Base-by-base conservation (phyloP, 2,888 invertebrate species). In the Eulithis testata region DNA sequence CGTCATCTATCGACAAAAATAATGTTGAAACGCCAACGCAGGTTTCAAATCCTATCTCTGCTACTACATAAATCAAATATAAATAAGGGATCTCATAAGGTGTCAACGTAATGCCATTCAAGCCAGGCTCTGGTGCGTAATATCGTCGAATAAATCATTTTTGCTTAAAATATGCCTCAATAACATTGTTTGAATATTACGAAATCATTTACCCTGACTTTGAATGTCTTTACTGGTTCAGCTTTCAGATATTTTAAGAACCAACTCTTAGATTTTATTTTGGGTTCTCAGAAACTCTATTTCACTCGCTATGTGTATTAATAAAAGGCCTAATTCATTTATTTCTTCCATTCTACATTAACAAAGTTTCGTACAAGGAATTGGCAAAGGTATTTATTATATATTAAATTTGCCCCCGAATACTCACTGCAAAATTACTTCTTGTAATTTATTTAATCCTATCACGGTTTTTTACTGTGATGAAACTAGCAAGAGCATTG, bases 81-180 rank as follows among this genome's bases (percentile, higher is more conserved):
- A 91, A 89, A 91, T 90, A 91, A 90, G 89, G 89, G 88, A 87
- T 86, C 91, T 90, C 89, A 90, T 90, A 91, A 90, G 87, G 87
- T 91, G 90, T 90, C 91, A 90, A 87, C 88, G 84, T 90, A 90
- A 90, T 90, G 84, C 91, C 86, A 91, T 91, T 90, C 87, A 90
- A 87, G 86, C 86, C 85, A 83, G 76, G 78, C 83, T 81, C 79
- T 86, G 89, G 89, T 87, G 86, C 90, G 91, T 90, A 90, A 90
- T 91, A 91, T 89, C 87, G 80, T 79, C 73, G 83, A 87, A 91
- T 92, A 91, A 91, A 91, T 92, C 91, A 91, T 81, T 80, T 81
- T 83, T 78, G 80, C 81, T 86, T 89, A 86, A 91, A 91, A 91
- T 90, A 91, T 88, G 87, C 87, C 83, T 84, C 87, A 85, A 89